These are phyloP conservation scores for Ophraella communa DNA, from an alignment of 2,888 invertebrate species.

Conservation along the genomic window DNA sequence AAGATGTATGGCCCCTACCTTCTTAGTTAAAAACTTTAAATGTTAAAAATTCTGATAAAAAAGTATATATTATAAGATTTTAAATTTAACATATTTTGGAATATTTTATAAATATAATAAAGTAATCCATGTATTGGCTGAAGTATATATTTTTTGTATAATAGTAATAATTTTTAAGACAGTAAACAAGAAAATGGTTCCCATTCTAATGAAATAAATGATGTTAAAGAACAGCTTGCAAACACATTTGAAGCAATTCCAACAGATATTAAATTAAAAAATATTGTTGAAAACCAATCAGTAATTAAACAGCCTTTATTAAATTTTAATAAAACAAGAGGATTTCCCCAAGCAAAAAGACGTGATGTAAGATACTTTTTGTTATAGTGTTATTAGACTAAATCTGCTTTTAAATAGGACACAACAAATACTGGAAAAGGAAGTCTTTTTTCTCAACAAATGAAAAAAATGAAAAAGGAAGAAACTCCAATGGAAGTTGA, in stretches of 20 bases:
- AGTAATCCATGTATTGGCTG: neutral
- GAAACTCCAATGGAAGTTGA: slow-evolving; percentile 41
- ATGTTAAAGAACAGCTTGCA: slow-evolving; percentile 50
- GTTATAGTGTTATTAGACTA: neutral
- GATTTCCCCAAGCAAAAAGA: slow-evolving; percentile 64
- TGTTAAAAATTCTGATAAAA: too few relatives aligned
- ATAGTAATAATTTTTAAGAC: slow-evolving; percentile 9
- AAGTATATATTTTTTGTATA: neutral
- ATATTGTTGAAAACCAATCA: slow-evolving; percentile 64
- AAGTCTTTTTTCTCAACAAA: slow-evolving; percentile 64
- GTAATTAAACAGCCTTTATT: slow-evolving; percentile 34
- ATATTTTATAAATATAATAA: neutral
- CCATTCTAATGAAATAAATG: slow-evolving; percentile 23
- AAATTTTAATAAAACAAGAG: slow-evolving; percentile 49
- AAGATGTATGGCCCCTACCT: too few relatives aligned
- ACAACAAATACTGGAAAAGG: slow-evolving; percentile 50
- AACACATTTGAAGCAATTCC: slow-evolving; percentile 61
- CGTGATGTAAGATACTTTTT: slow-evolving; percentile 51
- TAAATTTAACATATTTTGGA: too few relatives aligned
- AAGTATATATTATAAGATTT: too few relatives aligned
- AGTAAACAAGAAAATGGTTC: slow-evolving; percentile 18
- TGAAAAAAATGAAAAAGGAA: slow-evolving; percentile 55
- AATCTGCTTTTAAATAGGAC: neutral
- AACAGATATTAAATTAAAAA: slow-evolving; percentile 60
- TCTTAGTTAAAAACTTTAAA: too few relatives aligned